These are phyloP conservation scores for Coenonympha arcania DNA, from an alignment of 2,888 invertebrate genomes.

Conservation along the genomic window DNA sequence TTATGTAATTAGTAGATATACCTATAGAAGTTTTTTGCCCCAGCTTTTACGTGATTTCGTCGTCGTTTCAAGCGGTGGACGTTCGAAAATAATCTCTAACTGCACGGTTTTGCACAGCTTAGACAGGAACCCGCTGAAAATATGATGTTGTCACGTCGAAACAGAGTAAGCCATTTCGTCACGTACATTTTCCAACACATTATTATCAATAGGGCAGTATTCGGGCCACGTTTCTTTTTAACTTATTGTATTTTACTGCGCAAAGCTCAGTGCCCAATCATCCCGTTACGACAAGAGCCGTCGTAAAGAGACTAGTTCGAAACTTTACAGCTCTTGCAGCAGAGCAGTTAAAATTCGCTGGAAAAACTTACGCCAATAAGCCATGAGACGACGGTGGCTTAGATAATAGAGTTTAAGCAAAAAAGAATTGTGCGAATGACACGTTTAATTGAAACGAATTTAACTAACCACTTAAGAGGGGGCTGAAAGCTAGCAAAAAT, in stretches of 20 bases:
- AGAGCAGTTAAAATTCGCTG: slow-evolving; percentile 46
- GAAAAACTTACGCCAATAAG: slow-evolving; percentile 40
- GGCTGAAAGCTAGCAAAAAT: too few relatives aligned
- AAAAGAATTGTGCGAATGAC: too few relatives aligned
- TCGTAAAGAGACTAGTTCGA: slow-evolving; percentile 61
- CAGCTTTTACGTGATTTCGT: too few relatives aligned
- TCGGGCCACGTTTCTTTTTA: slow-evolving; percentile 38
- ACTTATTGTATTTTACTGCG: slow-evolving; percentile 53
- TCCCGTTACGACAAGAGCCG: slow-evolving; percentile 52
- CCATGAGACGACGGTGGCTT: background rate
- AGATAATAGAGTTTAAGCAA: background rate
- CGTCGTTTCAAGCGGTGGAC: too few relatives aligned
- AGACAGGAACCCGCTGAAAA: too few relatives aligned
- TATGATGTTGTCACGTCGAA: background rate
- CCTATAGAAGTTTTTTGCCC: too few relatives aligned
- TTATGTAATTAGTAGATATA: too few relatives aligned
- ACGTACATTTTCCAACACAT: slow-evolving; percentile 1
- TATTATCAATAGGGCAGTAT: slow-evolving; percentile 34
- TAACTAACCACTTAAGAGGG: too few relatives aligned
- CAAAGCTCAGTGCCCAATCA: slow-evolving; percentile 44
- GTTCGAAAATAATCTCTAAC: too few relatives aligned
- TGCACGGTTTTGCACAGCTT: too few relatives aligned
- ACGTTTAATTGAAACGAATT: too few relatives aligned
- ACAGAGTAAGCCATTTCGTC: slow-evolving; percentile 1
- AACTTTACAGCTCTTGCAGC: slow-evolving; percentile 54